A percentile compares a stretch with the other conserved stretches of the same genome.
Conservation (phyloP, 2,888 invertebrate genomes). For the Himalopsyche anomala region DNA sequence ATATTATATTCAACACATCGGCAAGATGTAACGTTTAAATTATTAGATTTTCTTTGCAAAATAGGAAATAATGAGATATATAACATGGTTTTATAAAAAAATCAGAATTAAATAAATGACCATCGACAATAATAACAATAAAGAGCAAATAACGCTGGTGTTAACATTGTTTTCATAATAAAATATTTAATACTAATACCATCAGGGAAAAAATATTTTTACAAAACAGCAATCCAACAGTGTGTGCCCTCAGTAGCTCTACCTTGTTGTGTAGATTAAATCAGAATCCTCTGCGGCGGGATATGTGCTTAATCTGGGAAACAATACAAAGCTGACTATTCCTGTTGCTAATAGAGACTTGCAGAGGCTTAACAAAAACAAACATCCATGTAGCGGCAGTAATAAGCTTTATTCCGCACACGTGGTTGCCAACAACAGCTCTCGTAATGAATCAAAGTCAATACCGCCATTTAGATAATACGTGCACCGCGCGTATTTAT, state of each 20-base stretch:
- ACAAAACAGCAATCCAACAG: background rate
- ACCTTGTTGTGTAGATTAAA: slow-evolving; percentile 45
- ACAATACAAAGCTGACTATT: slow-evolving; percentile 12
- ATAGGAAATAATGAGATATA: too few species aligned
- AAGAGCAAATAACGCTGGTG: too few species aligned
- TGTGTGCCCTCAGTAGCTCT: background rate
- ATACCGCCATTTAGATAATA: background rate
- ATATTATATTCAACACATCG: too few species aligned
- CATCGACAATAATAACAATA: too few species aligned
- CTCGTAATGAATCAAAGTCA: slow-evolving; percentile 5
- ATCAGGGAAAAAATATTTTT: background rate
- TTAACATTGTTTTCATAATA: too few species aligned
- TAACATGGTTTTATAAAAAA: too few species aligned
- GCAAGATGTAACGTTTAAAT: too few species aligned
- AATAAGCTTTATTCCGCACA: slow-evolving; percentile 21
- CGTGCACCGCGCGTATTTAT: background rate
- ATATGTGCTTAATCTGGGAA: slow-evolving; percentile 51
- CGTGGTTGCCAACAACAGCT: slow-evolving; percentile 14
- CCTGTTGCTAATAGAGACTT: slow-evolving; percentile 32
- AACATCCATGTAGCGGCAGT: slow-evolving; percentile 54
- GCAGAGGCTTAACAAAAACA: slow-evolving; percentile 50
- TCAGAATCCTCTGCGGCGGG: slow-evolving; percentile 45
- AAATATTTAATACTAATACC: too few species aligned
- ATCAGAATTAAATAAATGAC: too few species aligned
- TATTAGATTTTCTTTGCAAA: too few species aligned